phyloP scores from a whole-genome alignment of 2,113 vertebrate species.

The Amia ocellicauda region DNA sequence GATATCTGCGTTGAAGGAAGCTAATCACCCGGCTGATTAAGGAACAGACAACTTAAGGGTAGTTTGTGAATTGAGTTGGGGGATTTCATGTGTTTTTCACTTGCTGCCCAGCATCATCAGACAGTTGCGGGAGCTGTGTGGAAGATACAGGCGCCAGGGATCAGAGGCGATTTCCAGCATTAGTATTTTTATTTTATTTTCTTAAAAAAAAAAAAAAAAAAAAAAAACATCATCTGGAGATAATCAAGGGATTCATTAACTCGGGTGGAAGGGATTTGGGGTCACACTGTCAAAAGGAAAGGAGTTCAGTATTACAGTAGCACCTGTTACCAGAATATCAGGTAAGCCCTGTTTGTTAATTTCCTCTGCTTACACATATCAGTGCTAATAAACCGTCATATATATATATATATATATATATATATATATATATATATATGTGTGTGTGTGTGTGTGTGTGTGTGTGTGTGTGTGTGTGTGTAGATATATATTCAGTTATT shows the following conservation, averaged over 20 bases:
- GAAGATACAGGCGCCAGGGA: background rate
- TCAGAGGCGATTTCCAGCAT: constrained; percentile 1
- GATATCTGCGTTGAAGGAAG: background rate
- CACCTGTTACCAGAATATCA: background rate
- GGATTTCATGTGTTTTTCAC: background rate
- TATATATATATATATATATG: too few species aligned
- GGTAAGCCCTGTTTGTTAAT: background rate
- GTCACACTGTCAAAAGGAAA: background rate
- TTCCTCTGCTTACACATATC: background rate
- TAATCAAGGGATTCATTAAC: background rate
- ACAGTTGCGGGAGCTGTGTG: background rate
- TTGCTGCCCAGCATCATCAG: background rate
- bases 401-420: too few species aligned
- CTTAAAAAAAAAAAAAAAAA: background rate
- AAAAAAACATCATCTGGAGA: background rate
- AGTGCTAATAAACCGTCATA: background rate
- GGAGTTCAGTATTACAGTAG: background rate
- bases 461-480: too few species aligned
- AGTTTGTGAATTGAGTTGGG: background rate
- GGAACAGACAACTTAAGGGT: background rate
- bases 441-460: too few species aligned
- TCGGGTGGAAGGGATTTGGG: background rate
- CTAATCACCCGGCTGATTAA: background rate
- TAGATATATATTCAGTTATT: too few species aligned
- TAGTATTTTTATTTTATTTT: too few species aligned